Base-by-base conservation (phyloP, 2,888 invertebrate species). In the Allolobophora icterica region DNA sequence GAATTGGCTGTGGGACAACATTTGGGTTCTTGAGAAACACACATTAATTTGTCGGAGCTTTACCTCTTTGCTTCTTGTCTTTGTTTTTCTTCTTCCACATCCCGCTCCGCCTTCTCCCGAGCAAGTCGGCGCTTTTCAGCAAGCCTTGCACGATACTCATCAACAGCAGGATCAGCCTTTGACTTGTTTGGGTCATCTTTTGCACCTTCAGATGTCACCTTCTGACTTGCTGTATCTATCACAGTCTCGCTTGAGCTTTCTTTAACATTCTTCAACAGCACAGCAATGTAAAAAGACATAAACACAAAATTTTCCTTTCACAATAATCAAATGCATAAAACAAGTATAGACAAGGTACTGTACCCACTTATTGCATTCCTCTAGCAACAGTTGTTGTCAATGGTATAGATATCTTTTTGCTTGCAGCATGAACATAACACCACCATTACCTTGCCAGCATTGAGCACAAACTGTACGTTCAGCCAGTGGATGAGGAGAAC, bases 81-180 rank as follows among this genome's bases (percentile, higher is more conserved):
- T 21, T 24, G n/a, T 71, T 89, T 89, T 42, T 91, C 89, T 52
- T 91, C 91, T 84, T 91, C 91, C 34, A 91, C 91, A 52, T 91
- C 91, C 52, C 89, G 89, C 52, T 91, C 91, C 15, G 91, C 91
- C 52, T 91, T 91, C 91, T 91, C 91, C 58, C 91, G n/a, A 42
- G 91, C 91, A 42, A 89, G 30, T 17, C 91, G 89, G 13, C 91
- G 84, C n/a, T 91, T 91, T 91, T 91, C 91, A 13, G 91, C 91
- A 38, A 91, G 58, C 58, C 89, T 91, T 52, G 91, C 91, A 33
- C 91, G 89, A 84, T 91, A 91, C n/a, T 91, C 91, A 38, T 91
- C 84, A n/a, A 89, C 91, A 38, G 84, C 90, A 34, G 34, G 34
- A 90, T 90, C 90, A 17, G 90, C 33, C 38, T 89, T 89, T 21